phyloP scores from a whole-genome alignment of 2,888 invertebrate species.

The Cryptus armator region DNA sequence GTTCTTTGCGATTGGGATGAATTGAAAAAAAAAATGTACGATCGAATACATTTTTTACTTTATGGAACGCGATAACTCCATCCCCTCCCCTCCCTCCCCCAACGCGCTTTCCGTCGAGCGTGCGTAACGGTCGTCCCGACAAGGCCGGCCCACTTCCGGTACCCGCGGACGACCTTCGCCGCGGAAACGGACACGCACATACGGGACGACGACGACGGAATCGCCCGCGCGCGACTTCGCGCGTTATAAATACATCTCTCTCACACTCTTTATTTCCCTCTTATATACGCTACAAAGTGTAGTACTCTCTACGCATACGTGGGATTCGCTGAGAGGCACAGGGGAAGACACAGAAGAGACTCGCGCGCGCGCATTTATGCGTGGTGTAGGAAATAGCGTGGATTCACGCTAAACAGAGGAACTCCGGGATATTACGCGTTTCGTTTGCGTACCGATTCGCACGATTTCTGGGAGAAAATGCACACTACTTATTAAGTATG shows the following conservation, averaged over 20 bases:
- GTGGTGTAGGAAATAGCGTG: constrained; percentile 11
- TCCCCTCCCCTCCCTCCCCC: neutral
- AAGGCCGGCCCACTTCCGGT: constrained; percentile 84
- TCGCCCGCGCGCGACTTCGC: constrained; percentile 48
- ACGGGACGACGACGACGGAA: constrained; percentile 59
- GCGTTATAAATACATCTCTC: constrained; percentile 59
- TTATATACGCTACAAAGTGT: constrained; percentile 1
- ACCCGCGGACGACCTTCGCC: constrained; percentile 80
- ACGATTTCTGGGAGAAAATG: neutral
- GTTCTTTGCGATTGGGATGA: too few relatives aligned
- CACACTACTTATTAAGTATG: too few relatives aligned
- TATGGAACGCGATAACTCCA: too few relatives aligned
- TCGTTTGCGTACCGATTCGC: constrained; percentile 22
- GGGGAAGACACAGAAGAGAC: constrained; percentile 1
- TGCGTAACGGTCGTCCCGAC: constrained; percentile 81
- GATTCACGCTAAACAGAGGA: neutral
- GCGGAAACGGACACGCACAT: constrained; percentile 81
- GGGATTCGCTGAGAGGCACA: constrained; percentile 18
- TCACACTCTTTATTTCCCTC: constrained; percentile 24
- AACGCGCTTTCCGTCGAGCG: constrained; percentile 74
- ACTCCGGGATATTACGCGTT: neutral
- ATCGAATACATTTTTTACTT: neutral
- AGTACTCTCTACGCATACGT: constrained; percentile 20
- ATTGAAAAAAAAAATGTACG: neutral
- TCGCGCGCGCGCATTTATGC: constrained; percentile 2